Base-by-base conservation (phyloP, 2,113 vertebrate species). In the Sprattus sprattus region DNA sequence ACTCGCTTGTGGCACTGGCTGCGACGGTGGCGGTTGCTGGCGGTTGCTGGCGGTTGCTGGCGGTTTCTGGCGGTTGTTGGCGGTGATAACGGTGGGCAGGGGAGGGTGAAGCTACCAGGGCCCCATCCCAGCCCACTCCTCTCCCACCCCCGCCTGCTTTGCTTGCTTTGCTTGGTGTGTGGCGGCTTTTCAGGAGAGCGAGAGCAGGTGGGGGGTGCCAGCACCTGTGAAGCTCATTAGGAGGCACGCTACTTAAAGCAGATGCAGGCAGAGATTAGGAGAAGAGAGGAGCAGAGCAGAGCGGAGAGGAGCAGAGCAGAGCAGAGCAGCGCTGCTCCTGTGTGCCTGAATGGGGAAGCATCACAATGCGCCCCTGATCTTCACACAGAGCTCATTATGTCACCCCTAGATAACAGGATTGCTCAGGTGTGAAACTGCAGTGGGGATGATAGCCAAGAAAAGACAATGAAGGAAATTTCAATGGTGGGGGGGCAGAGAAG, bases 191-290 rank as follows among this genome's bases (percentile, higher is more conserved):
- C 18, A 2, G 28, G 32, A 10, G 71, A 67, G 20, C 49, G 54
- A 75, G 80, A 49, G 57, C 49, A 82, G 57, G 80, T 54, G 39
- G 44, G 78, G 54, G 44, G 80, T 67, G 47, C 16, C 45, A 71
- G 49, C 45, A 82, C 85, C 28, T 60, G 81, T 85, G 81, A 83
- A 82, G 45, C 50, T 81, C 47, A 67, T 84, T 82, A 85, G 54
- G 10, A 20, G 28, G 47, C 32, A 11, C 45, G 11, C 20, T 75
- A 49, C 85, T 52, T 64, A 64, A 87, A 80, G 78, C 82, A 82
- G 47, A 86, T 81, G 82, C 44, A 7, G 49, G 60, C 75, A 0
- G 71, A 81, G 82, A 86, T 86, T 67, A 83, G 22, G 50, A 22
- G 54, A 39, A 39, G 39, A 39, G 54, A 20, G 4, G 54, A 60